phyloP scores from a whole-genome alignment of 2,888 invertebrate species.

The Synergus itoensis region DNA sequence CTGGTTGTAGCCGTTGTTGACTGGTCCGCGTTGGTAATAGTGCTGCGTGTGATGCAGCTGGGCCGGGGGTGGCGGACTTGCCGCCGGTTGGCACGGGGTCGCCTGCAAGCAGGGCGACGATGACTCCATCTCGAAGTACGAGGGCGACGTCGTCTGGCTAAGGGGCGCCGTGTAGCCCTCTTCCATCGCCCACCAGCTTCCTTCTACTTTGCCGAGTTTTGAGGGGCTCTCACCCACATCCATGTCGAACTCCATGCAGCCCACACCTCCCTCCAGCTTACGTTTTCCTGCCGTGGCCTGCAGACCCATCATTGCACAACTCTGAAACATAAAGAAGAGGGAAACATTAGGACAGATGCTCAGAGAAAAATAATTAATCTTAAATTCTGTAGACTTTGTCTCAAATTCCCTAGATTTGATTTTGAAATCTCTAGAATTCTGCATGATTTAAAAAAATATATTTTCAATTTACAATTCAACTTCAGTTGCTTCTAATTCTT shows the following conservation, averaged over 20 bases:
- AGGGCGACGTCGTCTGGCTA: conserved; percentile 66
- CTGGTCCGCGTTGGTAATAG: conserved; percentile 55
- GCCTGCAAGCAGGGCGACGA: conserved; percentile 70
- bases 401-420: no score
- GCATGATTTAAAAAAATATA: no score
- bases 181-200: conserved; percentile 77
- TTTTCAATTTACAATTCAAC: no score
- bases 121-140: conserved; percentile 75
- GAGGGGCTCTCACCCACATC: conserved; percentile 81
- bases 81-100: conserved; percentile 67
- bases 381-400: no score
- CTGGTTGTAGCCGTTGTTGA: conserved; percentile 71
- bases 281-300: conserved; percentile 86
- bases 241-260: conserved; percentile 79
- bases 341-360: background rate
- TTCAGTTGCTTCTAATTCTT: no score
- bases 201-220: conserved; percentile 79
- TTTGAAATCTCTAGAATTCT: no score
- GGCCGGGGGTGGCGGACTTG: conserved; percentile 60
- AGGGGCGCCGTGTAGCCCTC: conserved; percentile 70
- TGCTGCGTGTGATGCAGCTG: conserved; percentile 65
- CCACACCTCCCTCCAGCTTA: conserved; percentile 81
- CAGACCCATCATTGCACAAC: conserved; percentile 87
- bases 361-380: background rate
- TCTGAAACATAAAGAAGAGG: conserved; percentile 72